Percentiles rank a stretch among this genome's conserved stretches.
phyloP scores from a whole-genome alignment of 1,140 invertebrate species.

The Drosophila mayri region DNA sequence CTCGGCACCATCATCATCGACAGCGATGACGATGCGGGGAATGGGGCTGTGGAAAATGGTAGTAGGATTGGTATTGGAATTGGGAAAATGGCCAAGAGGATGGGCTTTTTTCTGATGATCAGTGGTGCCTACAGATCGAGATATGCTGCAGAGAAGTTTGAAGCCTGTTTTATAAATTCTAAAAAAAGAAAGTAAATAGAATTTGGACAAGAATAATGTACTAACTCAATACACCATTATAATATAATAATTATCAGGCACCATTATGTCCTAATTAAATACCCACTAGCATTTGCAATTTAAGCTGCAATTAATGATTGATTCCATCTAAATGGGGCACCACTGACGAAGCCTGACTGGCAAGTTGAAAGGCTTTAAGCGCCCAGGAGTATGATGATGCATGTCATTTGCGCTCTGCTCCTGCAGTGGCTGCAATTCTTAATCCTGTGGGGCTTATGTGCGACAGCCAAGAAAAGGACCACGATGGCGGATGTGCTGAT shows the following conservation, averaged over 20 bases:
- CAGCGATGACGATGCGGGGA: slow-evolving; percentile 28
- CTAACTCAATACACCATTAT: neutral
- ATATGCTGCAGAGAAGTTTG: neutral
- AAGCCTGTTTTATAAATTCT: neutral
- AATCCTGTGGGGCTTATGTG: slow-evolving; percentile 62
- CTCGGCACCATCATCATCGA: slow-evolving; percentile 56
- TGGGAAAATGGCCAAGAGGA: slow-evolving; percentile 11
- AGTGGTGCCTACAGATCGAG: neutral
- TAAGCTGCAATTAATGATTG: neutral
- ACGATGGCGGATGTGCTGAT: slow-evolving; percentile 39
- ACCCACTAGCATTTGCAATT: neutral
- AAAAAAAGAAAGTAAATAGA: neutral
- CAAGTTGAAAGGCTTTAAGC: slow-evolving; percentile 47
- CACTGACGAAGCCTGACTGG: slow-evolving; percentile 11
- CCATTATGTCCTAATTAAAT: neutral
- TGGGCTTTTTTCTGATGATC: neutral
- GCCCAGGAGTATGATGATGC: slow-evolving; percentile 33
- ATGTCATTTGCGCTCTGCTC: slow-evolving; percentile 26
- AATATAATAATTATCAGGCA: neutral
- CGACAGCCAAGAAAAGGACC: slow-evolving; percentile 40
- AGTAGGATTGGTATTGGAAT: slow-evolving; percentile 13
- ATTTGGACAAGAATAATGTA: too few relatives aligned
- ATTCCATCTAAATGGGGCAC: slow-evolving; percentile 5
- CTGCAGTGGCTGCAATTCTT: slow-evolving; percentile 53
- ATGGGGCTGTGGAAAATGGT: slow-evolving; percentile 11